Conservation (phyloP, 2,888 invertebrate species). For the Agonopterix alstromeriana region DNA sequence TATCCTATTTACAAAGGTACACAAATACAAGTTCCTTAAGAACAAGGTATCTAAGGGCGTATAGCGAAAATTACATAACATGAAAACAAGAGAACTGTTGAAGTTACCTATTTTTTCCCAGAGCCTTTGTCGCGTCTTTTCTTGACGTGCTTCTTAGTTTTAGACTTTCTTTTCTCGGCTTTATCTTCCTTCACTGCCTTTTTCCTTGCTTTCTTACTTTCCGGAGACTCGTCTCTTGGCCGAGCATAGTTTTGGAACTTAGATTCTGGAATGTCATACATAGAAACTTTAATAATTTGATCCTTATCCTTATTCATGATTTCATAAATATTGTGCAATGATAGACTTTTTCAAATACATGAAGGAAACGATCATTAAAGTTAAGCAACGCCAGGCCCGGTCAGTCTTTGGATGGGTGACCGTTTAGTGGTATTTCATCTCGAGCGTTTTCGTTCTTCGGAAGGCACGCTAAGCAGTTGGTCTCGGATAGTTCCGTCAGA, state of each 20-base stretch:
- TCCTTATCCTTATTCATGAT: too few species aligned
- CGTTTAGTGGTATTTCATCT: too few species aligned
- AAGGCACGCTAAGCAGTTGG: too few species aligned
- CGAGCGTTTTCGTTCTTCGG: too few species aligned
- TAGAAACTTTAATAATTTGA: neutral
- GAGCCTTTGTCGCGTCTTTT: conserved; percentile 86
- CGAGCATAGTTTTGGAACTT: conserved; percentile 81
- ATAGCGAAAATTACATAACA: neutral
- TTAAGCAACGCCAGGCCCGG: too few species aligned
- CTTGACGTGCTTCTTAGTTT: conserved; percentile 95
- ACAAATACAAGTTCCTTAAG: too few species aligned
- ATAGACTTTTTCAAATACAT: too few species aligned
- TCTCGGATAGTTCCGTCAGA: too few species aligned
- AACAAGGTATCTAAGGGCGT: too few species aligned
- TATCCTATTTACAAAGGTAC: neutral
- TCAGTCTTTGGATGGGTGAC: too few species aligned
- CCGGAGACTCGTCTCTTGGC: conserved; percentile 87
- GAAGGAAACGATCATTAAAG: too few species aligned
- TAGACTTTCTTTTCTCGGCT: conserved; percentile 91
- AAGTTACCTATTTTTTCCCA: conserved; percentile 41
- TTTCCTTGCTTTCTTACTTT: conserved; percentile 90
- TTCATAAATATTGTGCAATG: too few species aligned
- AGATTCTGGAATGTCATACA: conserved; percentile 37
- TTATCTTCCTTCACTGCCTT: conserved; percentile 91
- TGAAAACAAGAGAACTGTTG: neutral